Conservation (phyloP, 2,888 invertebrate genomes). For the Acanthosoma haemorrhoidale region DNA sequence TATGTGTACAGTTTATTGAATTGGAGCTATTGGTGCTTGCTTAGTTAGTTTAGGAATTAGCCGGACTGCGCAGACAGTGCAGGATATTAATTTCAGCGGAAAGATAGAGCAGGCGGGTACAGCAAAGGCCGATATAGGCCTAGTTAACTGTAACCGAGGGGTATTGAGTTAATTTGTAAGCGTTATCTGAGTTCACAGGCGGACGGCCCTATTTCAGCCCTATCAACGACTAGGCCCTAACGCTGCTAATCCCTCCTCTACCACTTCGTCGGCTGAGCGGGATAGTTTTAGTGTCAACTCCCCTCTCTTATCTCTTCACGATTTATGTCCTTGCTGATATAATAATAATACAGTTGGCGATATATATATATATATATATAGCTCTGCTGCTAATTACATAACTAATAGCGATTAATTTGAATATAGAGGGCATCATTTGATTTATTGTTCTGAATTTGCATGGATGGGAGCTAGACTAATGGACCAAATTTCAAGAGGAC, state of each 20-base stretch:
- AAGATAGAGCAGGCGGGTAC: neutral
- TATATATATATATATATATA: too few relatives aligned
- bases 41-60: too few relatives aligned
- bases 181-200: slow-evolving; percentile 12
- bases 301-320: neutral
- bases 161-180: slow-evolving; percentile 22
- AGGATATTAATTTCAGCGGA: neutral
- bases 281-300: neutral
- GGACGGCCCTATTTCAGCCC: neutral
- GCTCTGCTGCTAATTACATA: too few relatives aligned
- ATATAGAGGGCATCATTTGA: too few relatives aligned
- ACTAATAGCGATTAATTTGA: too few relatives aligned
- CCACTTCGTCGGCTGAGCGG: neutral
- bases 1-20: too few relatives aligned
- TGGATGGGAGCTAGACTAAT: too few relatives aligned
- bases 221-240: neutral
- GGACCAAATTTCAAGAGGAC: too few relatives aligned
- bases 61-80: neutral
- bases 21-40: too few relatives aligned
- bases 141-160: slow-evolving; percentile 1
- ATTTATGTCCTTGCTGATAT: neutral
- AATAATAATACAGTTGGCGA: too few relatives aligned
- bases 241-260: neutral
- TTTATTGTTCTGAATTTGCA: too few relatives aligned
- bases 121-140: neutral